Evolutionary conservation across 2,113 vertebrate genomes (phyloP), one percentile per base, ranked within the genome.

Genomic region (Propithecus coquereli): DNA sequence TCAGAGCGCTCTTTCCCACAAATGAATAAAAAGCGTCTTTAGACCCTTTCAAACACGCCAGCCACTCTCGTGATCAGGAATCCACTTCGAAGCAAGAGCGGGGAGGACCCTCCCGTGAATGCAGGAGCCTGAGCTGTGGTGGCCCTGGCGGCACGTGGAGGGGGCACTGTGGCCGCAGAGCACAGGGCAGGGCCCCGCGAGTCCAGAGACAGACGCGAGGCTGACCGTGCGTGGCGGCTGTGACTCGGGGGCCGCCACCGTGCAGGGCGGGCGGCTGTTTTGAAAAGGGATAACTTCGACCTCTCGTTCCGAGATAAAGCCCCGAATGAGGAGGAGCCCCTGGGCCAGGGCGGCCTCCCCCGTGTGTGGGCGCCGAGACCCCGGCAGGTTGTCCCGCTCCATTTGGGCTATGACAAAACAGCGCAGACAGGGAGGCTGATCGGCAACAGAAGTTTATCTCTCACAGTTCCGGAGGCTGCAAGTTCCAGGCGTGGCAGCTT

Each of bases 181-280:
- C 12, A 13, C 12, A 27, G 11, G 23, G 70, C 37, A 73, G 23
- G 37, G 40, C 23, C 70, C 70, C 70, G 14, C 0, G 23, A 43
- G 70, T 7, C 12, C 70, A 3, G 40, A 81, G 34, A 43, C 11
- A 34, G 54, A 76, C 65, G 25, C 37, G 2, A 16, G n/a, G 79
- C 32, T 25, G 34, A 14, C 6, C 11, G 6, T 73, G 68, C 0
- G 4, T 12, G 3, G 1, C 17, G 4, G 27, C 34, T 1, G 57
- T 1, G 47, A 73, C 40, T 32, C 68, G 13, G 20, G 34, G 30
- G 43, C 1, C 1, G 40, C 40, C 61, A 2, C 37, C 0, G 43
- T 0, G 1, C 7, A 6, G 40, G 25, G 50, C 45, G 43, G 10
- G n/a, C 1, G 11, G 4, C 17, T 16, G 2, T 7, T 17, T n/a